Percentiles rank a stretch among this genome's conserved stretches.
These are phyloP conservation scores for Apistogramma diplotaenia DNA, from an alignment of 2,113 vertebrate species.

Conservation along the genomic window DNA sequence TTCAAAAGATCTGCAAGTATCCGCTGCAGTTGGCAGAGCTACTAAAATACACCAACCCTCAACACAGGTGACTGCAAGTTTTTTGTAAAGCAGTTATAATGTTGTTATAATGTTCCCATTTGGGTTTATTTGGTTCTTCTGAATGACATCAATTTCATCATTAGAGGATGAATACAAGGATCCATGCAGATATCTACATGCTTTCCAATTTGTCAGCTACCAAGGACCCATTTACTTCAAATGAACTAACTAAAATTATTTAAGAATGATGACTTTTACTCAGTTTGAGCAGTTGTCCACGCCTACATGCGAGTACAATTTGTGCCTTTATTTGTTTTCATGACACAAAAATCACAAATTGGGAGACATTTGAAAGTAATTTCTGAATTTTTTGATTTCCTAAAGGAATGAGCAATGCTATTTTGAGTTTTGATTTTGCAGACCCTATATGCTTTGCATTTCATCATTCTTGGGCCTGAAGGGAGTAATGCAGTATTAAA, in stretches of 20 bases:
- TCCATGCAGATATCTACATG: neutral
- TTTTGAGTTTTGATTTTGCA: neutral
- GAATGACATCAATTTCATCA: neutral
- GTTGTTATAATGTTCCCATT: no score
- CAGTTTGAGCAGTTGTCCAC: neutral
- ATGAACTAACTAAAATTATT: neutral
- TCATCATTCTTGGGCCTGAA: neutral
- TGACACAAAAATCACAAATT: neutral
- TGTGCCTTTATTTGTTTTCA: no score
- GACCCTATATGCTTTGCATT: neutral
- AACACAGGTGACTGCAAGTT: constrained; percentile 82
- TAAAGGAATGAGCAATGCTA: neutral
- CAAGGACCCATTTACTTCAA: neutral
- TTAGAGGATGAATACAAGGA: neutral
- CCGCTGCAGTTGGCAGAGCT: constrained; percentile 92
- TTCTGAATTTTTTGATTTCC: neutral
- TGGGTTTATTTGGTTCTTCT: neutral
- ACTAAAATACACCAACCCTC: constrained; percentile 94
- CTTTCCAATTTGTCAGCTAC: neutral
- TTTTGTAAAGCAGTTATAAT: neutral
- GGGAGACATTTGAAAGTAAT: neutral
- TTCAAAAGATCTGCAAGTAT: constrained; percentile 99
- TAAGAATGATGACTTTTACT: neutral
- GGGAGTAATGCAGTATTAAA: neutral
- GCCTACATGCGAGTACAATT: neutral